A percentile compares a stretch with the other conserved stretches of the same genome.
Conservation (phyloP, 2,888 invertebrate species). For the Cerceris ruficornis region DNA sequence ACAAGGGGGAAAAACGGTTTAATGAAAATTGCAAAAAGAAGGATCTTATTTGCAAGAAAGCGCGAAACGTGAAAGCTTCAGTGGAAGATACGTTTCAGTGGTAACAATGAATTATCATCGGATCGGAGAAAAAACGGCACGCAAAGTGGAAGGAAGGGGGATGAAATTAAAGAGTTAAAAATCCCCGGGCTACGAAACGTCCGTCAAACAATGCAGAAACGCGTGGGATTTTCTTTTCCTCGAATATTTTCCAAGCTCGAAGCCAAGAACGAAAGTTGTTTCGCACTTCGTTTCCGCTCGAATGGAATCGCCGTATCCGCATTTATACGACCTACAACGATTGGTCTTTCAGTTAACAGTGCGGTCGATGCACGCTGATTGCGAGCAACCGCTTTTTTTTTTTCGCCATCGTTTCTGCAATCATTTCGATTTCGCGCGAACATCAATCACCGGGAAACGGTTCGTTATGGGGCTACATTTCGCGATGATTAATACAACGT, state of each 20-base stretch:
- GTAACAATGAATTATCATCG: neutral
- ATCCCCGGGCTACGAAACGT: slow-evolving; percentile 13
- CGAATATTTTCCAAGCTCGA: slow-evolving; percentile 23
- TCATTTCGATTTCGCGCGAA: neutral
- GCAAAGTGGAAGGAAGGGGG: slow-evolving; percentile 3
- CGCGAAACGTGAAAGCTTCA: too few species aligned
- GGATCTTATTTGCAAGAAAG: too few species aligned
- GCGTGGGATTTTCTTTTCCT: slow-evolving; percentile 3
- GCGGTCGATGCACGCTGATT: slow-evolving; percentile 47
- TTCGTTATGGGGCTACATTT: too few species aligned
- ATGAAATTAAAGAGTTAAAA: slow-evolving; percentile 12
- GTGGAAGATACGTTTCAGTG: too few species aligned
- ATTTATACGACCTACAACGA: slow-evolving; percentile 35
- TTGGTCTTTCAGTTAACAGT: slow-evolving; percentile 51
- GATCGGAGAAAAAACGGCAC: slow-evolving; percentile 9
- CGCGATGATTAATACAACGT: too few species aligned
- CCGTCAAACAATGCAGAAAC: slow-evolving; percentile 1
- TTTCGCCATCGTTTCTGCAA: neutral
- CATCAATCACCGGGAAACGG: slow-evolving; percentile 48
- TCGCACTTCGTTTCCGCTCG: slow-evolving; percentile 58
- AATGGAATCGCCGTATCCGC: slow-evolving; percentile 41
- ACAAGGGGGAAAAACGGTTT: too few species aligned
- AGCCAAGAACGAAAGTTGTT: slow-evolving; percentile 56
- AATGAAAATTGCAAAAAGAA: too few species aligned
- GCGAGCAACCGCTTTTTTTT: slow-evolving; percentile 39